A percentile compares a stretch with the other conserved stretches of the same genome.
Evolutionary conservation across 2,797 vertebrate genomes (phyloP).

Genomic region (Borostomias antarcticus): DNA sequence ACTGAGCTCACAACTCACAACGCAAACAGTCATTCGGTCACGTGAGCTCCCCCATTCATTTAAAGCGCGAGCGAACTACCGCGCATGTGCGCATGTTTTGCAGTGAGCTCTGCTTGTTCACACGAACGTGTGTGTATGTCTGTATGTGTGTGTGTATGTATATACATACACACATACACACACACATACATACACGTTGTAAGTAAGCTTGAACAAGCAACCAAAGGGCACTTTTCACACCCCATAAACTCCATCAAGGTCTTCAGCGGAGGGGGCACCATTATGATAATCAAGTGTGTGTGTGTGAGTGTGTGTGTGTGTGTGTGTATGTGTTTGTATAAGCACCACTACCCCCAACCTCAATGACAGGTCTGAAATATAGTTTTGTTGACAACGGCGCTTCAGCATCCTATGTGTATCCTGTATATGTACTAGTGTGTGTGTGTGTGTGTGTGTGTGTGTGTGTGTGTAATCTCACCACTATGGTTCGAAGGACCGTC

Average conservation of each 20-base stretch:
- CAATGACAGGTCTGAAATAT: slow-evolving; percentile 36
- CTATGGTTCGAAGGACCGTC: slow-evolving; percentile 86
- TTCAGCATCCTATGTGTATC: slow-evolving; percentile 25
- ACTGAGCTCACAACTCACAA: no score
- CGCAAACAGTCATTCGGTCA: no score
- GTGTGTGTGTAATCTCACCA: slow-evolving; percentile 69
- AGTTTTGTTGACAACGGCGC: slow-evolving; percentile 37
- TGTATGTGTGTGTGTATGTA: no score
- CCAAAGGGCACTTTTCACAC: slow-evolving; percentile 10
- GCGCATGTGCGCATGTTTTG: no score
- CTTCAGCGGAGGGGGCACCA: slow-evolving; percentile 10
- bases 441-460: slow-evolving; percentile 18
- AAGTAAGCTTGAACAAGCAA: slow-evolving; percentile 1
- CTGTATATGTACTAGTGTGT: not conserved
- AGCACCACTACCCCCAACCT: not conserved
- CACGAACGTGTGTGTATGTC: no score
- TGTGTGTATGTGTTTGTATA: slow-evolving; percentile 3
- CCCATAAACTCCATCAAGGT: not conserved
- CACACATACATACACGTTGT: slow-evolving; percentile 10
- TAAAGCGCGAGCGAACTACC: no score
- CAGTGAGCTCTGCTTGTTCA: no score
- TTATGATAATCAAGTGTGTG: slow-evolving; percentile 38
- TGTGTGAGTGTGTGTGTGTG: not conserved
- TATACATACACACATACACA: not conserved
- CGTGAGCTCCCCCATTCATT: no score